phyloP scores from a whole-genome alignment of 2,113 vertebrate genomes.

The Platichthys stellatus region DNA sequence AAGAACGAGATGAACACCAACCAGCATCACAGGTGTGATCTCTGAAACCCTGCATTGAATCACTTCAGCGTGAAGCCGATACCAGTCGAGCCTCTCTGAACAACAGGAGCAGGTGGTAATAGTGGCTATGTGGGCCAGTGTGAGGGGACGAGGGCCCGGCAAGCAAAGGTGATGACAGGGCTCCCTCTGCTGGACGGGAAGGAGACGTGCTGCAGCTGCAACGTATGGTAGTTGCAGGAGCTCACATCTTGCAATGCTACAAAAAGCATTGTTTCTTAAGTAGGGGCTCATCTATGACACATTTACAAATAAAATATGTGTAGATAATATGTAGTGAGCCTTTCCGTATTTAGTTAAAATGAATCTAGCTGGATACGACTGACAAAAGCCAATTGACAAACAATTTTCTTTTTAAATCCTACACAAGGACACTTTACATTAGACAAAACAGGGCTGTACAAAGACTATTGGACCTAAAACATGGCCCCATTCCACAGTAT shows the following conservation, averaged over 20 bases:
- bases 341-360: no score
- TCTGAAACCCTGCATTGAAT: background rate
- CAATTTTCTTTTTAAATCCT: background rate
- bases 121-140: background rate
- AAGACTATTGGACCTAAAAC: background rate
- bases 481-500: background rate
- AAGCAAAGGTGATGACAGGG: slow-evolving; percentile 39
- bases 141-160: slow-evolving; percentile 4
- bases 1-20: background rate
- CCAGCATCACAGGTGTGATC: background rate
- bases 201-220: slow-evolving; percentile 7
- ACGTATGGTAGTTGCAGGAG: background rate
- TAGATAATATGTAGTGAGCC: no score
- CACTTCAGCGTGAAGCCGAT: background rate
- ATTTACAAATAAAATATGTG: background rate
- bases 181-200: slow-evolving; percentile 73
- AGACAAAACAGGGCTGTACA: slow-evolving; percentile 17
- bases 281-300: background rate
- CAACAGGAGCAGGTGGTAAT: background rate
- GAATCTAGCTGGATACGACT: background rate
- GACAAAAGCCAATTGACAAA: background rate
- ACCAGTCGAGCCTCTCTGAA: slow-evolving; percentile 1
- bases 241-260: background rate
- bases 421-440: slow-evolving; percentile 13
- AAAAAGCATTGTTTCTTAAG: background rate